Base-by-base conservation (phyloP, 2,888 invertebrate species). In the Morpho deidamia region DNA sequence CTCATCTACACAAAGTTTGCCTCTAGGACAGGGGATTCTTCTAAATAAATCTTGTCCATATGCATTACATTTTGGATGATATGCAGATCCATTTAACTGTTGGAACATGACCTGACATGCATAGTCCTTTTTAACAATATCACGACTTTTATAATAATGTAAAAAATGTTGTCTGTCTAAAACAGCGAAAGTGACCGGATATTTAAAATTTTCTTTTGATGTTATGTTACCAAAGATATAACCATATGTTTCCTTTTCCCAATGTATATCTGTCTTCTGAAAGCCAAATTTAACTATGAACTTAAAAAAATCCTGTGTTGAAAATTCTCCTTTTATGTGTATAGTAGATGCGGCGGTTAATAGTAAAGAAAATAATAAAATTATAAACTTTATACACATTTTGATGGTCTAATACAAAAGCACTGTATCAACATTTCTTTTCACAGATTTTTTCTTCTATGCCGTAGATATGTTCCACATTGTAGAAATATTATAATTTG, bases 211-310 rank as follows among this genome's bases (percentile, higher is more conserved):
- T 44, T 91, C 86, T 61, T 88, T 91, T 0, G 96, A 92, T 32
- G 98, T 97, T 44, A 99, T 93, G 80, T 99, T 99, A 10, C 99
- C 99, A 78, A 97, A 99, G 68, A 99, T 97, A 81, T 96, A 99
- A 45, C 99, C 99, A 82, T 95, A 95, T 63, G 97, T 96, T 72
- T 96, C 94, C 67, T 94, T 94, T 70, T 94, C 93, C 66, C 94
- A 93, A 78, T 96, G 95, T 42, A 94, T 92, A 79, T 97, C 96
- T 10, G 98, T 98, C 84, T 98, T 97, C 86, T 99, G 98, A 78
- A 99, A 97, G 55, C 98, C 99, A 83, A 98, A 99, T 82, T 98
- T 98, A 14, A 96, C 93, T 50, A 99, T 90, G 83, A 99, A 97
- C 82, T 95, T 95, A 78, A 97, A 98, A 81, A 96, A 96, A 45